phyloP scores from a whole-genome alignment of 2,113 vertebrate genomes.

The Cyphomyrus discorhynchus region DNA sequence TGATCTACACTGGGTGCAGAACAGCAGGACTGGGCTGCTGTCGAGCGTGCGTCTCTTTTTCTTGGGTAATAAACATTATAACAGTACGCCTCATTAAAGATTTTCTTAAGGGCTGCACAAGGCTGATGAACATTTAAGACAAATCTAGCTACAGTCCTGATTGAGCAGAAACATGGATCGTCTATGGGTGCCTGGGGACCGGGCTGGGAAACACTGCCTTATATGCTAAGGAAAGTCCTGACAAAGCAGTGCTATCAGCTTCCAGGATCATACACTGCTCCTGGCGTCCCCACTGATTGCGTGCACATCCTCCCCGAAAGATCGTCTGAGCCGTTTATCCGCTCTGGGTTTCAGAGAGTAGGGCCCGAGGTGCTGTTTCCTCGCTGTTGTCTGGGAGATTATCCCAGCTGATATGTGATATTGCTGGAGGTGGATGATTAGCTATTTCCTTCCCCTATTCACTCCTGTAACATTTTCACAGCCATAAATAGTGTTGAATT shows the following conservation, averaged over 20 bases:
- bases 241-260: background rate
- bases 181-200: background rate
- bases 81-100: background rate
- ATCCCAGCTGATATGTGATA: background rate
- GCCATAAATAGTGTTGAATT: background rate
- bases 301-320: background rate
- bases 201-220: background rate
- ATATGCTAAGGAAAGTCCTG: background rate
- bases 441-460: background rate
- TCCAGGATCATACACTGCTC: background rate
- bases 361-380: background rate
- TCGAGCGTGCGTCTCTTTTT: background rate
- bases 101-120: background rate
- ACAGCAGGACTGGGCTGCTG: background rate
- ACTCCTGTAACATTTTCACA: background rate
- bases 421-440: background rate
- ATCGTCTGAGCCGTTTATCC: background rate
- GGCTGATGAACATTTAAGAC: background rate
- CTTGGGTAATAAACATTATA: background rate
- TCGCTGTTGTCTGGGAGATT: background rate
- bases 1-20: background rate
- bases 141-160: background rate
- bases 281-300: background rate
- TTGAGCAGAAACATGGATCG: background rate
- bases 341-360: background rate